These are phyloP conservation scores for Ephialtes manifestator DNA, from an alignment of 2,888 invertebrate genomes.

Conservation along the genomic window DNA sequence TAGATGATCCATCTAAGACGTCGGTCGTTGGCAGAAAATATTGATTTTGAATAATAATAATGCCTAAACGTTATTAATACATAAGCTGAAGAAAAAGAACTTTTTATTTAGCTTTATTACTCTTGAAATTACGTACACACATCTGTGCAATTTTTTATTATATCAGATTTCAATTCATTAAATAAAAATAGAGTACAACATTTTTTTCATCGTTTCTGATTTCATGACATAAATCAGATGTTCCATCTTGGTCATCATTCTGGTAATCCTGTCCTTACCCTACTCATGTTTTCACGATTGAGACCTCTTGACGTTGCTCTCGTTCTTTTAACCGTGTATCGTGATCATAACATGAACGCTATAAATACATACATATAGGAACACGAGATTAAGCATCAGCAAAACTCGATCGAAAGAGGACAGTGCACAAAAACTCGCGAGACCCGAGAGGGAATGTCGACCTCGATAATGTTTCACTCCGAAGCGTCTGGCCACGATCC, in stretches of 20 bases:
- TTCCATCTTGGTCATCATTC: not conserved
- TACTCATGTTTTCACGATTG: slow-evolving; percentile 26
- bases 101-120: not conserved
- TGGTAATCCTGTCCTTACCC: not conserved
- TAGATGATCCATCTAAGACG: too few species aligned
- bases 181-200: not conserved
- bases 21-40: too few species aligned
- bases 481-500: slow-evolving; percentile 7
- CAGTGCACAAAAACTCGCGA: slow-evolving; percentile 53
- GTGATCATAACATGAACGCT: slow-evolving; percentile 24
- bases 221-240: slow-evolving; percentile 1
- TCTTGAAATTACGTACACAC: too few species aligned
- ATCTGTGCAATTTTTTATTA: not conserved
- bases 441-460: slow-evolving; percentile 38
- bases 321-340: not conserved
- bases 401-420: slow-evolving; percentile 50
- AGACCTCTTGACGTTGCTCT: slow-evolving; percentile 23
- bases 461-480: slow-evolving; percentile 27
- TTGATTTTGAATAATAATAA: too few species aligned
- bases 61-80: too few species aligned
- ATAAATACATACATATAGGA: slow-evolving; percentile 12
- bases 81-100: not conserved
- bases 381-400: slow-evolving; percentile 38
- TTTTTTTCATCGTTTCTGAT: not conserved
- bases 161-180: not conserved